These are phyloP conservation scores for Hemicrepidius hirtus DNA, from an alignment of 2,888 invertebrate species.

Conservation along the genomic window DNA sequence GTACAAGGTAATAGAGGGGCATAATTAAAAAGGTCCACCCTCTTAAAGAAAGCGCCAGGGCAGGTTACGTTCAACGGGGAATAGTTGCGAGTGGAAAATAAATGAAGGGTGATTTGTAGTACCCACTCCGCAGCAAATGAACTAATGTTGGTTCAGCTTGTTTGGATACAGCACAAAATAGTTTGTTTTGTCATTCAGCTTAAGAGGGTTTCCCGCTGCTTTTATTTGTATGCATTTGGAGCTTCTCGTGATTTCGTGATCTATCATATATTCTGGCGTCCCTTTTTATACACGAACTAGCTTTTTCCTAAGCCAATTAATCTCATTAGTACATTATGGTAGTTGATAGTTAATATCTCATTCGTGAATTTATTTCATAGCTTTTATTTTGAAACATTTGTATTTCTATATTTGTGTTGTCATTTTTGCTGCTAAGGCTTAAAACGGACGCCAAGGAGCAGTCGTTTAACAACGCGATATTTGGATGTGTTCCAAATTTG, in stretches of 20 bases:
- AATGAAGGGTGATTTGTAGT: slow-evolving; percentile 60
- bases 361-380: too few relatives aligned
- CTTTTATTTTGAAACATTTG: too few relatives aligned
- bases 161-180: slow-evolving; percentile 54
- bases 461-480: too few relatives aligned
- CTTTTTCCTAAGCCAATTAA: slow-evolving; percentile 32
- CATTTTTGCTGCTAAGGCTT: too few relatives aligned
- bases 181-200: slow-evolving; percentile 56
- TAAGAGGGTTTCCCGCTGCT: slow-evolving; percentile 49
- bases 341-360: too few relatives aligned
- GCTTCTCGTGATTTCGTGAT: slow-evolving; percentile 49
- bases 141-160: slow-evolving; percentile 53
- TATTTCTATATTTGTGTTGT: too few relatives aligned
- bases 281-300: slow-evolving; percentile 40
- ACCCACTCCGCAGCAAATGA: slow-evolving; percentile 51
- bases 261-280: slow-evolving; percentile 34
- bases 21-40: slow-evolving; percentile 60
- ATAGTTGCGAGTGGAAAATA: slow-evolving; percentile 55
- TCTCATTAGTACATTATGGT: background rate
- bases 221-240: slow-evolving; percentile 49
- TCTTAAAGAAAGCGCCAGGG: slow-evolving; percentile 45
- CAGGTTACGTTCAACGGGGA: slow-evolving; percentile 53
- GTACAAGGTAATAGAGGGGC: slow-evolving; percentile 54
- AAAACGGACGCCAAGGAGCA: too few relatives aligned
- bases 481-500: too few relatives aligned